Conservation (phyloP, 2,888 invertebrate species). For the Argyresthia albistria region DNA sequence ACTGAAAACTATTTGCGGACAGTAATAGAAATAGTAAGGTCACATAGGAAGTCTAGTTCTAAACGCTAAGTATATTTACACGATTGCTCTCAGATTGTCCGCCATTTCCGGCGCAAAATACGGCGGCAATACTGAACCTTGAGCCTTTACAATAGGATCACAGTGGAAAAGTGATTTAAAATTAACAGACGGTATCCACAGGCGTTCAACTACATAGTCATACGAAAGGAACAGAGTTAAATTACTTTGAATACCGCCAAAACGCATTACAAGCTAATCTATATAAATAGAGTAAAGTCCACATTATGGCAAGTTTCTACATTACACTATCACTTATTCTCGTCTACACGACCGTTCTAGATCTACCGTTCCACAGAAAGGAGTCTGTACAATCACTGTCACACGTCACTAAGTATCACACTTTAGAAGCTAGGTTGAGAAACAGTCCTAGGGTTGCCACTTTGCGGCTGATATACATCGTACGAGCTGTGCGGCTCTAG, state of each 20-base stretch:
- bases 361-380: constrained; percentile 57
- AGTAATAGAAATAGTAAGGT: constrained; percentile 53
- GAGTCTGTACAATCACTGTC: constrained; percentile 53
- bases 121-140: constrained; percentile 59
- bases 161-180: constrained; percentile 70
- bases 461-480: constrained; percentile 59
- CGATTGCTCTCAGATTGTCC: constrained; percentile 31
- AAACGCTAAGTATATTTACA: constrained; percentile 52
- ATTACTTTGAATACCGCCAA: constrained; percentile 12
- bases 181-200: constrained; percentile 22
- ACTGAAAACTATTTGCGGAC: constrained; percentile 21
- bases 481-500: constrained; percentile 80
- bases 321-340: constrained; percentile 45
- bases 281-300: constrained; percentile 47
- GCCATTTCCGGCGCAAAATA: constrained; percentile 24
- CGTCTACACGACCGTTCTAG: constrained; percentile 36
- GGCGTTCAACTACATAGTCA: no score
- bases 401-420: constrained; percentile 18
- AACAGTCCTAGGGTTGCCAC: constrained; percentile 59
- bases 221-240: background rate
- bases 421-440: constrained; percentile 65
- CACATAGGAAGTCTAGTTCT: constrained; percentile 61
- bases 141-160: constrained; percentile 70
- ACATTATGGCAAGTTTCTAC: constrained; percentile 69
- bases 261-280: constrained; percentile 29